A percentile compares a stretch with the other conserved stretches of the same genome.
These are phyloP conservation scores for Tipula unca DNA, from an alignment of 2,888 invertebrate genomes.

Conservation along the genomic window DNA sequence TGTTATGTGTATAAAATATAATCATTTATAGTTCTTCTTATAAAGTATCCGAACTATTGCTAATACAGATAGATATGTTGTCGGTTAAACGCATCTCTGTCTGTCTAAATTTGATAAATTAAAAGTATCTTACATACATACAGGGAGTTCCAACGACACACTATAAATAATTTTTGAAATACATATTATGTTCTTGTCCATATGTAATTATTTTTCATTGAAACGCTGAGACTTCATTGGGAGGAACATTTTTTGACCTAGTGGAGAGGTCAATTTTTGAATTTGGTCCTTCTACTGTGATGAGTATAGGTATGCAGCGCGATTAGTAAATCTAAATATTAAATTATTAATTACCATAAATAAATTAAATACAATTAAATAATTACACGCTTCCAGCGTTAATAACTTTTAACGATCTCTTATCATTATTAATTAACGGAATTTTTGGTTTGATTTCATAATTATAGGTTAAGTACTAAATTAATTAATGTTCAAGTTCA, in stretches of 20 bases:
- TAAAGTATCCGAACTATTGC: background rate
- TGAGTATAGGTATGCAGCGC: background rate
- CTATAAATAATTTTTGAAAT: no score
- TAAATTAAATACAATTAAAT: background rate
- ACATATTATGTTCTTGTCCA: no score
- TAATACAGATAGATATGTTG: background rate
- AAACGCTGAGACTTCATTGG: no score
- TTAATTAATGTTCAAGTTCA: background rate
- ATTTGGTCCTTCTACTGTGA: background rate
- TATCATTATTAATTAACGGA: background rate
- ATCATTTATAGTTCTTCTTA: background rate
- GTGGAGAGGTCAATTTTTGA: no score
- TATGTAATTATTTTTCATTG: no score
- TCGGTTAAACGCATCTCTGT: background rate
- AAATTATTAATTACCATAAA: background rate
- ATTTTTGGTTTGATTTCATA: background rate
- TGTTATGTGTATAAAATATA: background rate
- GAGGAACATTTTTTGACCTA: no score
- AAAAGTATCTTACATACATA: no score
- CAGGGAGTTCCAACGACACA: no score
- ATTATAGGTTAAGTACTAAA: background rate
- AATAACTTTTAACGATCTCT: no score
- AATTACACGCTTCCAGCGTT: background rate
- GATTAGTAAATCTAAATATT: background rate
- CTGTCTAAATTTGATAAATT: no score